phyloP scores from a whole-genome alignment of 2,797 vertebrate genomes.

The Falco cherrug region DNA sequence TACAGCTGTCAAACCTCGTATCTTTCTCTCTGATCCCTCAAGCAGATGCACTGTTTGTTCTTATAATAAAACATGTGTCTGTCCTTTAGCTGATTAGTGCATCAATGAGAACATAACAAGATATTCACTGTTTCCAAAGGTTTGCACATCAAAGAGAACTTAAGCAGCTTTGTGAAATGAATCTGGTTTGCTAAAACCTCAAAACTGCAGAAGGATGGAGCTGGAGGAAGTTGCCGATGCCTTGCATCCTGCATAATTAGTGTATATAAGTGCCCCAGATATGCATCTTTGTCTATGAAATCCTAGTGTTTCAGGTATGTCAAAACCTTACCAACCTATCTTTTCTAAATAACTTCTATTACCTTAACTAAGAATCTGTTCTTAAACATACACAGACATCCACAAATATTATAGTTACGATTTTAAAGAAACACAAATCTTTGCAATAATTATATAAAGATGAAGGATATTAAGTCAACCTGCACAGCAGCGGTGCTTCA shows the following conservation, averaged over 20 bases:
- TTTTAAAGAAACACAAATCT: background rate
- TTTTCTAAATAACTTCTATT: background rate
- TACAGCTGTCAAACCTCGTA: constrained; percentile 14
- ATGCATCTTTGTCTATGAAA: background rate
- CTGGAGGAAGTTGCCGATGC: background rate
- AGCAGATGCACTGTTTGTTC: constrained; percentile 60
- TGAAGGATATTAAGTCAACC: background rate
- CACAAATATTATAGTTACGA: background rate
- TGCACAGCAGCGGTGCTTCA: background rate
- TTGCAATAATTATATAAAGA: background rate
- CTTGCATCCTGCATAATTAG: background rate
- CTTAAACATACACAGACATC: background rate
- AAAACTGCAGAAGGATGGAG: background rate
- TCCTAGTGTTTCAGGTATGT: background rate
- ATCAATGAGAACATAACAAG: constrained; percentile 46
- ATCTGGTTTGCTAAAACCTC: constrained; percentile 10
- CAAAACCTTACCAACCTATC: background rate
- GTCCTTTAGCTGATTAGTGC: constrained; percentile 59
- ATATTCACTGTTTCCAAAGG: constrained; percentile 28
- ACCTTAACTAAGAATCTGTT: background rate
- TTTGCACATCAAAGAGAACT: constrained; percentile 43
- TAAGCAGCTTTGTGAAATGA: constrained; percentile 24
- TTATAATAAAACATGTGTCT: constrained; percentile 50
- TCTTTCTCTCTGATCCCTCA: constrained; percentile 49
- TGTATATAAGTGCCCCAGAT: background rate